Conservation (phyloP, 1,140 invertebrate species). For the Nomia melanderi region DNA sequence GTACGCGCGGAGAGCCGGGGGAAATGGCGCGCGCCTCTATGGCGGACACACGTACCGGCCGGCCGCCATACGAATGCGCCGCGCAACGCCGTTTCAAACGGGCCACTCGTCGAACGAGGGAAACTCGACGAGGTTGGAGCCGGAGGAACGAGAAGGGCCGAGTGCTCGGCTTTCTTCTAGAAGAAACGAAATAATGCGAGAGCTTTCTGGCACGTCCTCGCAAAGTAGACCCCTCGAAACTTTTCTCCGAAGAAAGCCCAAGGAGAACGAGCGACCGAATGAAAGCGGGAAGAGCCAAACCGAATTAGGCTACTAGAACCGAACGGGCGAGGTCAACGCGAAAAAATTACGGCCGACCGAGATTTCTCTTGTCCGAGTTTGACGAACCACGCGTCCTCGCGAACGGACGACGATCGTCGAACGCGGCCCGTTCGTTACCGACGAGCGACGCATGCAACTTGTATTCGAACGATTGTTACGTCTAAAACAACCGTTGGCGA, state of each 20-base stretch:
- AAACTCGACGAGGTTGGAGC: slow-evolving; percentile 48
- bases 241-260: slow-evolving; percentile 44
- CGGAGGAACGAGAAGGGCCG: slow-evolving; percentile 2
- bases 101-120: slow-evolving; percentile 27
- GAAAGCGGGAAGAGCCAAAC: background rate
- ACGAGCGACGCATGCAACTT: too few relatives aligned
- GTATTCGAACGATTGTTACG: too few relatives aligned
- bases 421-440: too few relatives aligned
- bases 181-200: slow-evolving; percentile 65
- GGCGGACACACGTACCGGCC: background rate
- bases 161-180: slow-evolving; percentile 51
- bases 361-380: background rate
- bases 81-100: background rate
- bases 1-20: background rate
- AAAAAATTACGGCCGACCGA: slow-evolving; percentile 21
- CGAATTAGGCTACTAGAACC: slow-evolving; percentile 24
- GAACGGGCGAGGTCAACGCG: background rate
- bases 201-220: slow-evolving; percentile 62
- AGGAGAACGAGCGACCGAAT: background rate
- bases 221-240: slow-evolving; percentile 51
- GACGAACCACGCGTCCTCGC: slow-evolving; percentile 15
- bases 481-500: too few relatives aligned
- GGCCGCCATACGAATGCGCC: too few relatives aligned
- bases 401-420: too few relatives aligned
- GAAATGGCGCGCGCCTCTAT: background rate